A percentile compares a stretch with the other conserved stretches of the same genome.
These are phyloP conservation scores for Chaetura pelagica DNA, from an alignment of 2,113 vertebrate species.

Conservation along the genomic window DNA sequence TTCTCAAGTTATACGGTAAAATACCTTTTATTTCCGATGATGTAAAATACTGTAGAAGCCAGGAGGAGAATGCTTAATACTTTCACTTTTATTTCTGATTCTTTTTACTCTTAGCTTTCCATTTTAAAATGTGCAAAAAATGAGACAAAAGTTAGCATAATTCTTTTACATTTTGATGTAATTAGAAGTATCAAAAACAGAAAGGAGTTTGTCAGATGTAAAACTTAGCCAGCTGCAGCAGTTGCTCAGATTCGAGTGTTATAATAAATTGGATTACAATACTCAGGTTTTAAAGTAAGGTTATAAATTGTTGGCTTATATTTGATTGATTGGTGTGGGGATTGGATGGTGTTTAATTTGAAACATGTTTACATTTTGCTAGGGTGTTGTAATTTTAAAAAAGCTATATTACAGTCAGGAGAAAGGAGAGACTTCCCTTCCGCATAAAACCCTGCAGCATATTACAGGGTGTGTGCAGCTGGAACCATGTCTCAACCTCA, in stretches of 20 bases:
- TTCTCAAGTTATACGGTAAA: neutral
- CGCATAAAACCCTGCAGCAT: neutral
- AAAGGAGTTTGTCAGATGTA: neutral
- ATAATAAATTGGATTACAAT: neutral
- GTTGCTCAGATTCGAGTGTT: neutral
- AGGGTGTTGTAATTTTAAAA: neutral
- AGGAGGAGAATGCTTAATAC: neutral
- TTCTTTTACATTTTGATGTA: neutral
- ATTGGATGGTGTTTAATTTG: neutral
- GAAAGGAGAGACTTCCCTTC: neutral
- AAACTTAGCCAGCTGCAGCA: neutral
- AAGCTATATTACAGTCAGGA: accelerated
- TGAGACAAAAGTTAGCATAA: neutral
- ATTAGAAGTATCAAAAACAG: neutral
- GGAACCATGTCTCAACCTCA: neutral
- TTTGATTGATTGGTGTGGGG: neutral
- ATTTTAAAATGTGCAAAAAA: neutral
- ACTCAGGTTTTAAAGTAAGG: neutral
- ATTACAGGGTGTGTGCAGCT: neutral
- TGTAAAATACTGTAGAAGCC: neutral
- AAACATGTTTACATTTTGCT: neutral
- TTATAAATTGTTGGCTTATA: neutral
- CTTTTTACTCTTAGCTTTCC: neutral
- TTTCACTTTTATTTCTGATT: neutral
- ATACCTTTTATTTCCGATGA: neutral